Conservation (phyloP, 2,113 vertebrate species). For the Climacteris rufus region DNA sequence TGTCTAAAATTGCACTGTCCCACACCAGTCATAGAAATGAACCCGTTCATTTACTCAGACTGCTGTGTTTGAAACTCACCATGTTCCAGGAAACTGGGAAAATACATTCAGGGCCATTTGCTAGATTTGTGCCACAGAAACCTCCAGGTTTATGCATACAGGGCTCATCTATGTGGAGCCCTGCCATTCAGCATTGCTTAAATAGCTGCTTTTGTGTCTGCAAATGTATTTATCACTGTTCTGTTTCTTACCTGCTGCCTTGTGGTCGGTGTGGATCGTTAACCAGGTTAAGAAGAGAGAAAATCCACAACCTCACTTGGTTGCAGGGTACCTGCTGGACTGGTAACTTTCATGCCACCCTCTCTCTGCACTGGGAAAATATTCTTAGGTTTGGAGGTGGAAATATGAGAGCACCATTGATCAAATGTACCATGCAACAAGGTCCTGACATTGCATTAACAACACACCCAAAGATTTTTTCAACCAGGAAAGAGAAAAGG, state of each 20-base stretch:
- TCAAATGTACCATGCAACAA: background rate
- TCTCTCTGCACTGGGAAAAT: background rate
- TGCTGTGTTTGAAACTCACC: background rate
- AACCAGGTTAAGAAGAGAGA: background rate
- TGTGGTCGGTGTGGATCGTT: background rate
- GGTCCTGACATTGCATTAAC: background rate
- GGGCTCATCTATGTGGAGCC: background rate
- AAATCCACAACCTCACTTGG: background rate
- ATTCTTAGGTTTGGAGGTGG: background rate
- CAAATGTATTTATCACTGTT: background rate
- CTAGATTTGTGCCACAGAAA: background rate
- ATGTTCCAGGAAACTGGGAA: background rate
- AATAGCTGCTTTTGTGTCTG: background rate
- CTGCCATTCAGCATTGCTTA: background rate
- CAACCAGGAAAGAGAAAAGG: background rate
- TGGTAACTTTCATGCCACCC: background rate
- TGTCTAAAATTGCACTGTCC: background rate
- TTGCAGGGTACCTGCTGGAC: background rate
- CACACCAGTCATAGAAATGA: background rate
- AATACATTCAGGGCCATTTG: background rate
- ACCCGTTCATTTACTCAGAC: background rate
- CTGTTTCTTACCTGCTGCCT: background rate
- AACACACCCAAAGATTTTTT: background rate
- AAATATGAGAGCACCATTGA: background rate
- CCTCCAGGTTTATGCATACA: background rate